Conservation (phyloP, 1,140 invertebrate genomes). For the Neuroterus valhalla region DNA sequence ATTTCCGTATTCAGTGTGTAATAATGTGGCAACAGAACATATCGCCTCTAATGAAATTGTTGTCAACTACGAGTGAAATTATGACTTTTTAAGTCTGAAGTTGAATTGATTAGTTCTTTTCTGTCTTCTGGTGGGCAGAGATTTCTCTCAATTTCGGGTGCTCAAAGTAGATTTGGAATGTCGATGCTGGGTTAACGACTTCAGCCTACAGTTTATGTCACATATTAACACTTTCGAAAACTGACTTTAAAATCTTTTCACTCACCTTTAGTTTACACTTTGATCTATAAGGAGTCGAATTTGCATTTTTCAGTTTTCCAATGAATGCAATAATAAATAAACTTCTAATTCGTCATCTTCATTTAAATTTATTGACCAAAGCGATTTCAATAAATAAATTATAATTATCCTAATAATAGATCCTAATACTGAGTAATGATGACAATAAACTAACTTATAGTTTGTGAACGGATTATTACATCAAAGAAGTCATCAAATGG, state of each 20-base stretch:
- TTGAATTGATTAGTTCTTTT: constrained; percentile 13
- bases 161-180: constrained; percentile 14
- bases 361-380: too few species aligned
- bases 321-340: too few species aligned
- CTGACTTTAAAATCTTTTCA: background rate
- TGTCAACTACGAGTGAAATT: background rate
- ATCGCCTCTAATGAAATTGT: background rate
- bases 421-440: too few species aligned
- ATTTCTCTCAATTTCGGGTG: constrained; percentile 20
- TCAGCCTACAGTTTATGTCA: background rate
- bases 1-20: background rate
- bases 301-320: too few species aligned
- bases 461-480: background rate
- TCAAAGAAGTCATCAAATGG: background rate
- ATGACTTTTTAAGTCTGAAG: constrained; percentile 3
- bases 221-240: background rate
- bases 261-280: background rate
- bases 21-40: background rate
- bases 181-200: background rate
- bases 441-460: too few species aligned
- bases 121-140: background rate
- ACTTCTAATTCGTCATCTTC: too few species aligned
- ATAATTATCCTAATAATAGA: too few species aligned
- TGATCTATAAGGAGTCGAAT: too few species aligned
- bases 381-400: too few species aligned